Conservation (phyloP, 2,797 vertebrate genomes). For the Rhinoraja longicauda region DNA sequence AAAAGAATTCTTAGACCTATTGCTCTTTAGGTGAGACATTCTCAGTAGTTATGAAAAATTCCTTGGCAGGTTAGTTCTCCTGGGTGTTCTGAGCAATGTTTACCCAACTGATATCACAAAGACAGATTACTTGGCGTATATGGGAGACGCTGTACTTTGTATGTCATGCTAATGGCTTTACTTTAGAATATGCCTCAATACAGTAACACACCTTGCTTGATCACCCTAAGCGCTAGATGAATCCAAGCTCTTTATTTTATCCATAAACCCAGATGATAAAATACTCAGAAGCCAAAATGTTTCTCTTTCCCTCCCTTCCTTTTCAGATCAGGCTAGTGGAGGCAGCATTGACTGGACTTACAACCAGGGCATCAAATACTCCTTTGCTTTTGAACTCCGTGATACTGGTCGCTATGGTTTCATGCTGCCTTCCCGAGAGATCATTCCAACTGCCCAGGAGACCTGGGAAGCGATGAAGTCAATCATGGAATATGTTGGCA, state of each 20-base stretch:
- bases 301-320: not conserved
- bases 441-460: conserved; percentile 79
- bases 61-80: not conserved
- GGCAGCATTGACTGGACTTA: conserved; percentile 85
- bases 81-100: not conserved
- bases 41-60: not conserved
- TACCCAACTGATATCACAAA: not conserved
- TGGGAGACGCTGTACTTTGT: not conserved
- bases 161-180: not conserved
- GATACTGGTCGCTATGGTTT: conserved; percentile 81
- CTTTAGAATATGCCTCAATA: not conserved
- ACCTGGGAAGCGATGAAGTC: conserved; percentile 77
- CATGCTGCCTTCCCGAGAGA: conserved; percentile 79
- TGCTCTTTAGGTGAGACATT: not conserved
- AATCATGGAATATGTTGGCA: conserved; percentile 70
- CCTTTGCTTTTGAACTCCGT: conserved; percentile 85
- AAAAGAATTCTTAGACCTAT: not conserved
- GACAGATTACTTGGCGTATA: not conserved
- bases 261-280: not conserved
- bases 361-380: conserved; percentile 82
- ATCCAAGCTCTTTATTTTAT: not conserved
- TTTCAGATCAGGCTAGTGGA: conserved; percentile 78
- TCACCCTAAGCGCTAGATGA: not conserved
- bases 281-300: not conserved
- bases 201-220: not conserved